Evolutionary conservation across 2,113 vertebrate genomes (phyloP).

Genomic region (Lophius piscatorius): DNA sequence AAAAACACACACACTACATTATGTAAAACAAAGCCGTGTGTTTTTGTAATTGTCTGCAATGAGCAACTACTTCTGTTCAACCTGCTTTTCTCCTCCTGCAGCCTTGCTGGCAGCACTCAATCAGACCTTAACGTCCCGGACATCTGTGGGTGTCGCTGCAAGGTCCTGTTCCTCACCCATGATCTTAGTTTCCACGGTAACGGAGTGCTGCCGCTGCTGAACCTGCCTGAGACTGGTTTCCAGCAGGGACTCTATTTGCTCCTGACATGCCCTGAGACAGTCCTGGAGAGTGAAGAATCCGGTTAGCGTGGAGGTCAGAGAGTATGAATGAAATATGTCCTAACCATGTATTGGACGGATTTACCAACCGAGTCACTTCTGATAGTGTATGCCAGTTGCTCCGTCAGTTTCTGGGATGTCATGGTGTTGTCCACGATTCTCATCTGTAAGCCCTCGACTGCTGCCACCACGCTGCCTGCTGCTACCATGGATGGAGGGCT

Average conservation of each 20-base stretch:
- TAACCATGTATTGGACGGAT: neutral
- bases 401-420: constrained; percentile 87
- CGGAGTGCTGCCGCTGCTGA: constrained; percentile 67
- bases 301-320: neutral
- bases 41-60: neutral
- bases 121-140: constrained; percentile 94
- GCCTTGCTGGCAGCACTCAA: constrained; percentile 4
- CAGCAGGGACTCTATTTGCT: constrained; percentile 93
- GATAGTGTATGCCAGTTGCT: constrained; percentile 91
- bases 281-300: constrained; percentile 75
- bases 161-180: constrained; percentile 86
- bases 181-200: constrained; percentile 87
- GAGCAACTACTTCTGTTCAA: neutral
- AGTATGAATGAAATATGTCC: neutral
- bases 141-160: constrained; percentile 93
- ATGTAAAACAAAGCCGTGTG: neutral
- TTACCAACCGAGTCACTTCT: constrained; percentile 91
- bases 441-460: constrained; percentile 89
- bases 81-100: neutral
- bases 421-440: constrained; percentile 80
- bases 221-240: constrained; percentile 93
- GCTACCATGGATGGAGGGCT: constrained; percentile 95
- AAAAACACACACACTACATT: neutral
- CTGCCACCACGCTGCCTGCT: constrained; percentile 90
- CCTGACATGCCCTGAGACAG: constrained; percentile 94